Evolutionary conservation across 2,888 invertebrate species (phyloP).

Genomic region (Halictus ligatus): DNA sequence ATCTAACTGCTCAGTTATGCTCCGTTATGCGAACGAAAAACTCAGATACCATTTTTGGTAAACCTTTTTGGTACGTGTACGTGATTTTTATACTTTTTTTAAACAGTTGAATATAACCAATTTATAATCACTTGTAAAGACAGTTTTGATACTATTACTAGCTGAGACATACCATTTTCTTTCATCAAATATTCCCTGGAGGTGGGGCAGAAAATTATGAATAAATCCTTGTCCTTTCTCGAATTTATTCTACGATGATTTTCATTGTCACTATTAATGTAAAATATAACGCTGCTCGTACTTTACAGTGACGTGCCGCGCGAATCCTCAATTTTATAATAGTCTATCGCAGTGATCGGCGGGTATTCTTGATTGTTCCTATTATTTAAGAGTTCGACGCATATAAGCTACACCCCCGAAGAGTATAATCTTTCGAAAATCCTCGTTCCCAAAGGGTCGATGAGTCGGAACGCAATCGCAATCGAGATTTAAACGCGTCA

Average conservation of each 20-base stretch:
- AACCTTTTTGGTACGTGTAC: background rate
- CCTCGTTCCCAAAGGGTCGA: background rate
- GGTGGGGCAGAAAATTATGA: too few species aligned
- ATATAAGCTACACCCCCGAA: background rate
- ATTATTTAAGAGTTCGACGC: background rate
- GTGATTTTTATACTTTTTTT: background rate
- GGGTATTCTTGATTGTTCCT: background rate
- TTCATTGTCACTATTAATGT: too few species aligned
- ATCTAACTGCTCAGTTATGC: background rate
- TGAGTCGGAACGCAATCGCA: background rate
- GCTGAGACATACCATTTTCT: background rate
- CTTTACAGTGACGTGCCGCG: background rate
- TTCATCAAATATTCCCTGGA: too few species aligned
- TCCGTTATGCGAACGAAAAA: background rate
- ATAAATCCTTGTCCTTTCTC: too few species aligned
- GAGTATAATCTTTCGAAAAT: background rate
- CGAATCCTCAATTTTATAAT: background rate
- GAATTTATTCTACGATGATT: too few species aligned
- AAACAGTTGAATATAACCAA: background rate
- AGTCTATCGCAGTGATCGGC: background rate
- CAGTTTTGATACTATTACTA: background rate
- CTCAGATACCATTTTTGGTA: background rate
- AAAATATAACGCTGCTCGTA: too few species aligned
- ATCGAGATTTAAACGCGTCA: conserved; percentile 62
- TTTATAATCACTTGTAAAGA: background rate